Base-by-base conservation (phyloP, 2,888 invertebrate genomes). In the Julus scandinavius region DNA sequence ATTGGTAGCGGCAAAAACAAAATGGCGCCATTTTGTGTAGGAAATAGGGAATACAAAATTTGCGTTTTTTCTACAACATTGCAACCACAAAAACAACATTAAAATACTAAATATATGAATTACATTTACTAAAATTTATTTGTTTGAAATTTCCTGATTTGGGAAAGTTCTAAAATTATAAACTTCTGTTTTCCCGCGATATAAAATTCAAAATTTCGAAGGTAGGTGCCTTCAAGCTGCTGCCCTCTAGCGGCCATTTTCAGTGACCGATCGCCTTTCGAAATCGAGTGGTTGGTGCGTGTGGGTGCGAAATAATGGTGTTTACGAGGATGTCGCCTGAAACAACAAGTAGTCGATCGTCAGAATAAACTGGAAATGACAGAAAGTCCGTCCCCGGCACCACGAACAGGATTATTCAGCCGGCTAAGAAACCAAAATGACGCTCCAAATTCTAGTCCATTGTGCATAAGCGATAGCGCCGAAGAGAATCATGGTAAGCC, bases 381-480 rank as follows among this genome's bases (percentile, higher is more conserved):
- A 49, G 86, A 86, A n/a, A 86, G 54, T 86, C 86, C 86, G 54
- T 29, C 54, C 54, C 54, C 29, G 72, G 72, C 86, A 17, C 86
- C 86, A 38, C 54, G 86, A 20, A 86, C 49, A 54, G 86, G 86
- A 86, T 54, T 86, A 86, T 86, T 86, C 50, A 86, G 50, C 20
- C 54, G 86, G 86, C 54, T 86, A 50, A 86, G 86, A 86, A 45
- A n/a, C 54, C 49, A 86, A 54, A 86, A 86, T 50, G 86, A 86
- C 54, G 49, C 86, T 49, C 17, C 20, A 29, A 17, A n/a, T 20
- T 86, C 86, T 86, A 86, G 86, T 86, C 86, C 86, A 86, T 85
- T 85, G 85, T 72, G 72, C 29, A 72, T 72, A 29, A 72, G 29
- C 72, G 72, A 72, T 29, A 72, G 29, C 29, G 29, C 72, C 72